Evolutionary conservation across 1,140 invertebrate species (phyloP).

Genomic region (Macrotrachela quadricornifera): DNA sequence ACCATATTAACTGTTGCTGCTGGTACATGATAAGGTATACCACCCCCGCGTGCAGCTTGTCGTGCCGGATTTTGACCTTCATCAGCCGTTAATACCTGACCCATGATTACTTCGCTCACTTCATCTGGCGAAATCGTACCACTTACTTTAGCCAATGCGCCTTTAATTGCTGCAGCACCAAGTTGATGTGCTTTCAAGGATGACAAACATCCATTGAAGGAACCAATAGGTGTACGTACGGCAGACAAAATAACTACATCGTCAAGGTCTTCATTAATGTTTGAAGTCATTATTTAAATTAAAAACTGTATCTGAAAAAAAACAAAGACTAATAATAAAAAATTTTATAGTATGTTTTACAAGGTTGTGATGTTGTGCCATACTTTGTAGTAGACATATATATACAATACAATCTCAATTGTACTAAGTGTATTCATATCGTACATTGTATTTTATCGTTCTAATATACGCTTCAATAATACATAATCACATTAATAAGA

Average conservation of each 20-base stretch:
- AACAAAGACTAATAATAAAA: too few species aligned
- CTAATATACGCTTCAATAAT: too few species aligned
- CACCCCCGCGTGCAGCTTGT: constrained; percentile 52
- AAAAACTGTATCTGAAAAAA: too few species aligned
- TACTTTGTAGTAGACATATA: too few species aligned
- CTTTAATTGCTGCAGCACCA: constrained; percentile 51
- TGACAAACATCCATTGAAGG: constrained; percentile 46
- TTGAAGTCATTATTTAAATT: too few species aligned
- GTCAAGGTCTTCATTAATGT: constrained; percentile 12
- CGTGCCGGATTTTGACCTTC: constrained; percentile 54
- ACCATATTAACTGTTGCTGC: constrained; percentile 58
- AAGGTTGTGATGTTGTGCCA: too few species aligned
- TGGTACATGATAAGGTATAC: constrained; percentile 48
- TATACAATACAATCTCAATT: too few species aligned
- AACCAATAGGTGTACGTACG: constrained; percentile 45
- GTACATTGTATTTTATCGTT: too few species aligned
- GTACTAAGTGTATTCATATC: too few species aligned
- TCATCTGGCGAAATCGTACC: constrained; percentile 37
- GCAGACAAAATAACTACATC: constrained; percentile 42
- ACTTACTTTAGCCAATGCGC: constrained; percentile 44
- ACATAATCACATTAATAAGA: too few species aligned
- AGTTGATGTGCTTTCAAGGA: constrained; percentile 46
- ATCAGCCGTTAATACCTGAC: constrained; percentile 45
- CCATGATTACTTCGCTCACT: constrained; percentile 59
- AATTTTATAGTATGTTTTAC: too few species aligned